Base-by-base conservation (phyloP, 2,888 invertebrate genomes). In the Hedya salicella region DNA sequence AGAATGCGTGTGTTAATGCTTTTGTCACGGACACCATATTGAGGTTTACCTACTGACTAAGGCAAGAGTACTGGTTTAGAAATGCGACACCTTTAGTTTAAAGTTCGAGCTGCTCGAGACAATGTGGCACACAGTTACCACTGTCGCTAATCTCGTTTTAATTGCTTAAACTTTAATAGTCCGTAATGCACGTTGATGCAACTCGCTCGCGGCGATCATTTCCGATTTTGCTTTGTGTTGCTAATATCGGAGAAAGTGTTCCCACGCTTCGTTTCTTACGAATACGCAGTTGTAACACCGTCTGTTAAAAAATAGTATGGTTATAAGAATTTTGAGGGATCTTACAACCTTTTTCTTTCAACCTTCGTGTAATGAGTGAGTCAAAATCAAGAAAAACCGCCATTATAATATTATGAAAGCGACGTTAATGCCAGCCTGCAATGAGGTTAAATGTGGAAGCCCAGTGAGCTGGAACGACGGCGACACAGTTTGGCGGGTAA, bases 201-300 rank as follows among this genome's bases (percentile, higher is more conserved):
- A 65, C 65, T 39, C 56, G 59, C 65, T 59, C 30, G 40, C 48
- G 19, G 46, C 36, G 16, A 13, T 49, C 25, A 63, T 60, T 65
- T 66, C 54, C 48, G 60, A 66, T 57, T 60, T 68, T 50, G n/a
- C 70, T 61, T 73, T 73, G 71, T 71, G 64, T 68, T 68, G 69
- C 62, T 73, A 71, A 52, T 67, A 68, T 63, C 42, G 53, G 74
- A 67, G 74, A 75, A 75, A 76, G 74, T 74, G 68, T 79, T 85
- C 83, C 74, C 84, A 83, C 81, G 83, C 70, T 78, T 75, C 75
- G 77, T 68, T 78, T 80, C 62, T 67, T 68, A 53, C 61, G 66
- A 56, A 61, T 63, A 54, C 68, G 56, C 66, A 56, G 53, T 21
- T 44, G 59, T 65, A 72, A 74, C 69, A 68, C 73, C 67, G 60